A percentile compares a stretch with the other conserved stretches of the same genome.
Evolutionary conservation across 2,113 vertebrate species (phyloP).

Genomic region (Scatophagus argus): DNA sequence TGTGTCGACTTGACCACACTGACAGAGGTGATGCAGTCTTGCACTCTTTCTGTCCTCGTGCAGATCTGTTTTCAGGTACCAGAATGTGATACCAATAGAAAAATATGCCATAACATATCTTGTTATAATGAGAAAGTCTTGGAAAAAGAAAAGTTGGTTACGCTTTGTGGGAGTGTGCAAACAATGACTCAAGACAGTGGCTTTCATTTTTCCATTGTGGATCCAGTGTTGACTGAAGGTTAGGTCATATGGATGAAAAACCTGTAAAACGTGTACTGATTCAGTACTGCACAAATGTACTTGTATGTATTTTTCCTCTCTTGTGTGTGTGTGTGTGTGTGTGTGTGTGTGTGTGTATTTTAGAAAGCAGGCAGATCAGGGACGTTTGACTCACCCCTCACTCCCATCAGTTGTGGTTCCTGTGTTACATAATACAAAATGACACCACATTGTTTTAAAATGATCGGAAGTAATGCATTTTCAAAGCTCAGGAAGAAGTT

Average conservation of each 20-base stretch:
- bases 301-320: not conserved
- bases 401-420: too few relatives aligned
- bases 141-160: not conserved
- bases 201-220: constrained; percentile 5
- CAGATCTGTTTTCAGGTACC: too few relatives aligned
- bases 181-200: constrained; percentile 4
- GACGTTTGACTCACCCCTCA: too few relatives aligned
- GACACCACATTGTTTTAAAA: too few relatives aligned
- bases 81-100: too few relatives aligned
- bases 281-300: not conserved
- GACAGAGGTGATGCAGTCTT: too few relatives aligned
- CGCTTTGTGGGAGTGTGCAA: constrained; percentile 6
- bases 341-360: not conserved
- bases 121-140: not conserved
- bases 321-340: not conserved
- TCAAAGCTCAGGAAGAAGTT: too few relatives aligned
- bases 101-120: not conserved
- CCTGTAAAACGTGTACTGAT: constrained; percentile 42
- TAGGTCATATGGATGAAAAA: constrained; percentile 40
- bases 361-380: not conserved
- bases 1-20: too few relatives aligned
- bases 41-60: too few relatives aligned
- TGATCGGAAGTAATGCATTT: too few relatives aligned
- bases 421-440: too few relatives aligned
- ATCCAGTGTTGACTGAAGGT: constrained; percentile 43